Evolutionary conservation across 2,888 invertebrate genomes (phyloP), one percentile per base, ranked within the genome.

Genomic region (Dasysyrphus tricinctus): DNA sequence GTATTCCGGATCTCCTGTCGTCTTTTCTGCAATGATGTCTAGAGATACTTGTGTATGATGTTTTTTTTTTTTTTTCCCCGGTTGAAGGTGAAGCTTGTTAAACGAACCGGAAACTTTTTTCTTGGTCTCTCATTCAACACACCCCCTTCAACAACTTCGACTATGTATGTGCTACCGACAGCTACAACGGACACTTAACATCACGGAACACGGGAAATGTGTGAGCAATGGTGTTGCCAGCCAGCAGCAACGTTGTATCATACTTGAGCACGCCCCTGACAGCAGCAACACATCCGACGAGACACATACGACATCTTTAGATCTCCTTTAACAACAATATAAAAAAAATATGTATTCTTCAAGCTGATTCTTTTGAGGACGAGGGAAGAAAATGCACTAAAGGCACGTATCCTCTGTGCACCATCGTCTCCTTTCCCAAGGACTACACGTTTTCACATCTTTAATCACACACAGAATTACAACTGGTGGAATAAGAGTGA

Each of bases 31-130:
- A 67, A 57, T 72, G 74, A 86, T 81, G 80, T 82, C 74, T 72
- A 67, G 56, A 57, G 32, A 65, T 67, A 63, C 32, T 37, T 37
- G 59, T 37, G 34, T 59, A 42, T 44, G 16, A 9, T 39, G 34
- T 49, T 44, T 3, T 19, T 24, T 44, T 54, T 49, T 57, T 74
- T n/a, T 8, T 75, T 11, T 39, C 29, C 34, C 37, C 63, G 69
- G 75, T 78, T 72, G 82, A 79, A 86, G 86, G 82, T 86, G 86
- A 86, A 79, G 3, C 78, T 74, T 86, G 86, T 86, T 86, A 86
- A 86, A 86, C 86, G 86, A 86, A 86, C 86, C 82, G 86, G 82
- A 86, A 86, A 82, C 78, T 78, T 86, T 78, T 81, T 85, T 72
- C 47, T 47, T 37, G n/a, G 29, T 67, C 24, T 39, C 63, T 19